phyloP scores from a whole-genome alignment of 1,140 invertebrate genomes.

The Steinernema khuongi region DNA sequence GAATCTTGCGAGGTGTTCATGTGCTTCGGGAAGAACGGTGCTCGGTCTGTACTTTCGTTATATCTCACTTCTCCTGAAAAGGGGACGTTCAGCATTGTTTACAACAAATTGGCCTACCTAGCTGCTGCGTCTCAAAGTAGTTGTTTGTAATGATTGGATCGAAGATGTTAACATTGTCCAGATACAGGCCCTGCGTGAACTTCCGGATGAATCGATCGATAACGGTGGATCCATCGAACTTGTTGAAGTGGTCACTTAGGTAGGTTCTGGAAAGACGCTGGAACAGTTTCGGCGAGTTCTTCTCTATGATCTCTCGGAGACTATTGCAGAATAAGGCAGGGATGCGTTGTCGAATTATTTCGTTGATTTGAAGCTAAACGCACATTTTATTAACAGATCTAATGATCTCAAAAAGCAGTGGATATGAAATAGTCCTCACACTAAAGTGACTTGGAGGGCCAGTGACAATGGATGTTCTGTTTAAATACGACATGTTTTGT shows the following conservation, averaged over 20 bases:
- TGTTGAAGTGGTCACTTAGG: slow-evolving; percentile 49
- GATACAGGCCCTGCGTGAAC: slow-evolving; percentile 51
- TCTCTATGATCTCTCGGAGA: slow-evolving; percentile 51
- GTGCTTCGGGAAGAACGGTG: slow-evolving; percentile 50
- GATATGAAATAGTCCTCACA: too few species aligned
- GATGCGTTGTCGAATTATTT: slow-evolving; percentile 50
- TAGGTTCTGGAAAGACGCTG: slow-evolving; percentile 39
- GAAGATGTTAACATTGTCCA: slow-evolving; percentile 51
- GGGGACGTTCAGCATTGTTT: background rate
- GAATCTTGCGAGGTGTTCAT: slow-evolving; percentile 45
- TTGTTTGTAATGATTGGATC: slow-evolving; percentile 53
- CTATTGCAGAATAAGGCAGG: slow-evolving; percentile 49
- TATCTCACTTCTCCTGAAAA: slow-evolving; percentile 51
- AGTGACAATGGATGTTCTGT: too few species aligned
- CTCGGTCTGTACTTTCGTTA: slow-evolving; percentile 27
- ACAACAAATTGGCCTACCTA: slow-evolving; percentile 30
- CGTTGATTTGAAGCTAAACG: slow-evolving; percentile 51
- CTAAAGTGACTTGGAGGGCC: too few species aligned
- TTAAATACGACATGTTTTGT: too few species aligned
- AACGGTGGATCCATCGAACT: slow-evolving; percentile 21
- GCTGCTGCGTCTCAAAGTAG: slow-evolving; percentile 58
- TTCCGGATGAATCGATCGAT: slow-evolving; percentile 48
- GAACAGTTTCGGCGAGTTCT: slow-evolving; percentile 53
- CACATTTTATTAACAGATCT: background rate
- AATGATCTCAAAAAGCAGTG: too few species aligned